Base-by-base conservation (phyloP, 2,888 invertebrate genomes). In the Acronicta leporina region DNA sequence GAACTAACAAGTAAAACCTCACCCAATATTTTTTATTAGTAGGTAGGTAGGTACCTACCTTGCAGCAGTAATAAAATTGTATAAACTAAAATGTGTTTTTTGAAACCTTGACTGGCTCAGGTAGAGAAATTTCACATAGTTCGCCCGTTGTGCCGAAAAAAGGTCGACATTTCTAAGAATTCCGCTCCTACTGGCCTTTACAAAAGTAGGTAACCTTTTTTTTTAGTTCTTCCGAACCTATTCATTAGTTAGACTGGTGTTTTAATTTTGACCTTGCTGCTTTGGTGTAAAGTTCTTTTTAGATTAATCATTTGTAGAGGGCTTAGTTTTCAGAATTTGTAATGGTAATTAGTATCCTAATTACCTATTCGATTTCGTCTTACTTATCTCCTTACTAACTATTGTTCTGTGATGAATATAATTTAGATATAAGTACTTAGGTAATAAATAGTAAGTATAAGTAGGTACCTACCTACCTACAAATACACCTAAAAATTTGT, bases 121-220 rank as follows among this genome's bases (percentile, higher is more conserved):
- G 89, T 89, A 89, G 81, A 82, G 75, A 85, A 64, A 86, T 84
- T 84, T 86, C 79, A 81, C 80, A 79, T 82, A 80, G 77, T 75
- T 73, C 46, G 50, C 20, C 52, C 13, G 20, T 50, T 53, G 7
- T 38, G 63, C 66, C 54, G 67, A 68, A 87, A 87, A 89, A 90
- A 84, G 85, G 84, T 84, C 65, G 68, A 67, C 68, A 75, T 85
- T 92, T 92, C 92, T 82, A 68, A 87, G 92, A 91, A 92, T 83
- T 86, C 79, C 69, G 61, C 46, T 63, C 65, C 60, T 51, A 68
- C 54, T 41, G 48, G 51, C 77, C 47, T 56, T 57, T 65, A 55
- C 50, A 64, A 73, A 72, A 52, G 33, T 27, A 20, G 8, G 33
- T 50, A 51, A 53, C 7, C n/a, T 1, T 55, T 72, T 70, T 78